Evolutionary conservation across 2,888 invertebrate species (phyloP), one percentile per base, ranked within the genome.

Genomic region (Standfussiana lucernea): DNA sequence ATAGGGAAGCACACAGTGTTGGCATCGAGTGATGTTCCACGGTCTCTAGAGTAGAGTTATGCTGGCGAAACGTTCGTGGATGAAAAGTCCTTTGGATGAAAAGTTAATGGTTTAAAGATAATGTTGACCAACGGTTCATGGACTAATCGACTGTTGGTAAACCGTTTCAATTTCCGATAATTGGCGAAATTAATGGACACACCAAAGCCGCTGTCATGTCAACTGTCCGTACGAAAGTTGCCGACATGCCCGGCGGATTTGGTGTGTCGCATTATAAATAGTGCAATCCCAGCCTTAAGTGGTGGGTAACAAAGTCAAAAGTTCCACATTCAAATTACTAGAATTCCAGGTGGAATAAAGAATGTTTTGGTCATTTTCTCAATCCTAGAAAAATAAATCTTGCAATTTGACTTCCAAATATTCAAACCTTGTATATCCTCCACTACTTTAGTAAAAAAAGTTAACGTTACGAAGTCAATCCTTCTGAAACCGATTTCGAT

Each of bases 401-500:
- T 18, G 8, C 18, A 28, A 77, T 61, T 61, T 77, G 35, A 69
- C 47, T 70, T 18, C 15, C 42, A 79, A 79, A 77, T 45, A n/a
- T 50, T 28, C 28, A 65, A 37, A 68, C n/a, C 50, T 42, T 35
- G 35, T 53, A 72, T 69, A 66, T 37, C 73, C 40, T 42, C 13
- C 47, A 61, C 65, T 66, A 53, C 24, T 65, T 72, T 21, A 50
- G 62, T 69, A 28, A 68, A 80, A 66, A 62, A 56, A 28, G 45
- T 56, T 28, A 47, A 72, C 24, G 50, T 50, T 18, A 21, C 56
- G 28, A 59, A 65, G 28, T 61, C 72, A 83, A 69, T 65, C 73
- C 45, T 67, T 21, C 18, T 65, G 45, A 66, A 77, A 72, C 40
- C 28, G 45, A 79, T n/a, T 35, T 53, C 42, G 40, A 69, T 84